These are phyloP conservation scores for Drosophila sturtevanti DNA, from an alignment of 1,140 invertebrate species.

Conservation along the genomic window DNA sequence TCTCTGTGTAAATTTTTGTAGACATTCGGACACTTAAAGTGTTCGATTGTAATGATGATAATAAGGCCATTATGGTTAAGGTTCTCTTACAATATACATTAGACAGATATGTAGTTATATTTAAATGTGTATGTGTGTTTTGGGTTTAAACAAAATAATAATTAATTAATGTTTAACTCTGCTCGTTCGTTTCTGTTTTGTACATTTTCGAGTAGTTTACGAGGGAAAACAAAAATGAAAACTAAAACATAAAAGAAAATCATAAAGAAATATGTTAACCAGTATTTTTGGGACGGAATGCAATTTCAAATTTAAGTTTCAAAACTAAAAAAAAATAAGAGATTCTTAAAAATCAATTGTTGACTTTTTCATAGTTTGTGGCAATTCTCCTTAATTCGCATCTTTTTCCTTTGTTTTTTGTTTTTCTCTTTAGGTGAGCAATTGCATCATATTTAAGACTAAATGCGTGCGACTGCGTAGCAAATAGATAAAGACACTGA, in stretches of 20 bases:
- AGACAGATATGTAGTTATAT: conserved; percentile 21
- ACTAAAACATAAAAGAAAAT: conserved; percentile 8
- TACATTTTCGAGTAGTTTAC: conserved; percentile 49
- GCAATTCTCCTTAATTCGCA: conserved; percentile 12
- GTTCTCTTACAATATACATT: conserved; percentile 43
- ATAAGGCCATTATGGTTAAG: conserved; percentile 47
- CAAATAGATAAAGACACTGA: conserved; percentile 77
- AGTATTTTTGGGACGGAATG: conserved; percentile 72
- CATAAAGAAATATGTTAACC: conserved; percentile 43
- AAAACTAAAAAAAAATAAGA: conserved; percentile 44
- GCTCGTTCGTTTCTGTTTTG: conserved; percentile 42
- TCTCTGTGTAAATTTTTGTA: not conserved
- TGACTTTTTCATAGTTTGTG: conserved; percentile 23
- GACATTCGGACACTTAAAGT: not conserved
- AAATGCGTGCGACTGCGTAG: conserved; percentile 76
- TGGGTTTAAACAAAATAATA: conserved; percentile 35
- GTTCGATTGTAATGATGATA: conserved; percentile 6
- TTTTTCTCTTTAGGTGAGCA: conserved; percentile 59
- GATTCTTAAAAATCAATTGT: conserved; percentile 42
- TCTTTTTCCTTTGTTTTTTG: no score
- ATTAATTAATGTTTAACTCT: conserved; percentile 22
- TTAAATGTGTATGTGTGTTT: conserved; percentile 11
- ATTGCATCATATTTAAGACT: conserved; percentile 63
- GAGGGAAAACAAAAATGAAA: conserved; percentile 25
- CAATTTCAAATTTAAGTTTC: conserved; percentile 53